These are phyloP conservation scores for Mus minutoides DNA, from an alignment of 2,797 vertebrate species.

Conservation along the genomic window DNA sequence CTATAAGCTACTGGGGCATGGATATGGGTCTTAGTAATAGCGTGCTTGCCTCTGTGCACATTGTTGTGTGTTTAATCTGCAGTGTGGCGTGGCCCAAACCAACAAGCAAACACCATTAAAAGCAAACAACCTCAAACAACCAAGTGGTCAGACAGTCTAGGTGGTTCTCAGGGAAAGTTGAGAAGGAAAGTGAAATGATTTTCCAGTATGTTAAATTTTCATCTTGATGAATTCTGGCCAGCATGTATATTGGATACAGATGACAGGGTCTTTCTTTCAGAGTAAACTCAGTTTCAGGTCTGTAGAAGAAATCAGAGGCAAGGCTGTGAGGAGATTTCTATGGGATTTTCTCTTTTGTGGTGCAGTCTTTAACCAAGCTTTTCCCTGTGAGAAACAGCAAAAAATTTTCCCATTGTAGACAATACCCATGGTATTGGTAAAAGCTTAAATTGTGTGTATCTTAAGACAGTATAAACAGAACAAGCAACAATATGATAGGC, in stretches of 20 bases:
- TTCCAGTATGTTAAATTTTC: constrained; percentile 12
- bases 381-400: background rate
- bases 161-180: constrained; percentile 11
- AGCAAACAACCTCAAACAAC: background rate
- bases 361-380: constrained; percentile 24
- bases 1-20: background rate
- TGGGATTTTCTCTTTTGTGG: constrained; percentile 1
- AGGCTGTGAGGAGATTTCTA: background rate
- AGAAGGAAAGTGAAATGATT: constrained; percentile 45
- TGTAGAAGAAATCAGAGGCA: background rate
- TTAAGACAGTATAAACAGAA: constrained; percentile 1
- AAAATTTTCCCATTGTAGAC: constrained; percentile 40
- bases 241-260: background rate
- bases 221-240: constrained; percentile 45
- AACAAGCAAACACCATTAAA: background rate
- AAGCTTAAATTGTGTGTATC: constrained; percentile 51
- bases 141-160: background rate
- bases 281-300: background rate
- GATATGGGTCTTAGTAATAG: background rate
- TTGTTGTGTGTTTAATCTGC: background rate
- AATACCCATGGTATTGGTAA: constrained; percentile 43
- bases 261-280: constrained; percentile 46
- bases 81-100: background rate
- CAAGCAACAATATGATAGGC: background rate
- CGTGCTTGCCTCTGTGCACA: background rate